Evolutionary conservation across 2,888 invertebrate genomes (phyloP).

Genomic region (Teleogryllus oceanicus): DNA sequence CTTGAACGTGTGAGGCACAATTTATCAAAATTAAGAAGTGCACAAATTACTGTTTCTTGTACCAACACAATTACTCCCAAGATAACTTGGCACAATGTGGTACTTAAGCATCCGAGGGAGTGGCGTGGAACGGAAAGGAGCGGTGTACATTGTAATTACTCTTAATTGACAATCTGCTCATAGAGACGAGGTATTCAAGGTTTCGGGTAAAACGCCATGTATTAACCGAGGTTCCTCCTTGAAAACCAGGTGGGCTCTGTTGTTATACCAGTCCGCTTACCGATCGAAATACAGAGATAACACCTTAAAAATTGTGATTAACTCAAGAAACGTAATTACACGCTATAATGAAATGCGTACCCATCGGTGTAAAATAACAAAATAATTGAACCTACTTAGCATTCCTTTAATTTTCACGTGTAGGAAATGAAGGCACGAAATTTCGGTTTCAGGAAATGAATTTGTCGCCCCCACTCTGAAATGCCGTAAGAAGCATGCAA

Average conservation of each 20-base stretch:
- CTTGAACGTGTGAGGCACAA: background rate
- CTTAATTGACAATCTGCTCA: background rate
- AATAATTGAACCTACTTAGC: constrained; percentile 9
- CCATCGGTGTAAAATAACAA: constrained; percentile 18
- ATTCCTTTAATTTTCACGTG: constrained; percentile 2
- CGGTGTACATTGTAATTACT: background rate
- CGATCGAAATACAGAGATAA: background rate
- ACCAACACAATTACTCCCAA: background rate
- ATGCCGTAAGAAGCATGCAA: background rate
- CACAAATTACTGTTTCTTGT: constrained; percentile 9
- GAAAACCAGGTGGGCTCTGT: background rate
- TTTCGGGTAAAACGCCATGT: background rate
- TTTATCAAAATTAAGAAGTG: constrained; percentile 18
- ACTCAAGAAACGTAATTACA: background rate
- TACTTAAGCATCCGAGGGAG: background rate
- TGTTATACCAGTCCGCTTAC: background rate
- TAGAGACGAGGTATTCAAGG: background rate
- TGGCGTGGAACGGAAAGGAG: background rate
- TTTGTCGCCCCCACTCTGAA: constrained; percentile 5
- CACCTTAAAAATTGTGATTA: constrained; percentile 4
- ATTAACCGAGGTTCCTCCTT: background rate
- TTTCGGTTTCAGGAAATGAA: constrained; percentile 1
- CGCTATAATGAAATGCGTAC: background rate
- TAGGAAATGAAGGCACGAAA: background rate
- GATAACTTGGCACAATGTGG: constrained; percentile 6